phyloP scores from a whole-genome alignment of 2,797 vertebrate species.

The Halcyon leucocephala region DNA sequence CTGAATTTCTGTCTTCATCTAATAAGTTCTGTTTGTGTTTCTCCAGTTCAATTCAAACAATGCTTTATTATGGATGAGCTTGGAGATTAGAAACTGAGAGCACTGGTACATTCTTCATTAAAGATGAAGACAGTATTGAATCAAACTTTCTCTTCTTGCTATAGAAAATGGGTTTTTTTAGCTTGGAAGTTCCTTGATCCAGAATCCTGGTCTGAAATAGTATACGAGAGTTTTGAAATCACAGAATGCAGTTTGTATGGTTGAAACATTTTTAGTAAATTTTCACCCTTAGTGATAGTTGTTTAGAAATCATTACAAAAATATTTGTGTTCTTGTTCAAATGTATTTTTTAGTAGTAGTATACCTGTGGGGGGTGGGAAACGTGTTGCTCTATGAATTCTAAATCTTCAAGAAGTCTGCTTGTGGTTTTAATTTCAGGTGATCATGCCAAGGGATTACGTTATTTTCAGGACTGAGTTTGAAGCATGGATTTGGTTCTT shows the following conservation, averaged over 20 bases:
- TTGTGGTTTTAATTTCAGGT: not conserved
- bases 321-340: not conserved
- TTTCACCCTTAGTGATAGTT: not conserved
- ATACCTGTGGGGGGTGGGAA: rapidly evolving
- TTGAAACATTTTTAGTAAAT: not conserved
- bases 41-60: not conserved
- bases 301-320: not conserved
- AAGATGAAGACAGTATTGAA: not conserved
- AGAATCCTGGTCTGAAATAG: not conserved
- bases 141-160: not conserved
- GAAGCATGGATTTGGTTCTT: not conserved
- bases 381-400: not conserved
- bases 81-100: not conserved
- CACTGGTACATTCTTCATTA: not conserved
- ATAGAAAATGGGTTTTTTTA: not conserved
- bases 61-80: constrained; percentile 36
- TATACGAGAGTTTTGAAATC: not conserved
- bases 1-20: not conserved
- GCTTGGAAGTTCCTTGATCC: not conserved
- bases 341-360: not conserved
- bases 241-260: not conserved
- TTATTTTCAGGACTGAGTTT: not conserved
- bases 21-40: constrained; percentile 26
- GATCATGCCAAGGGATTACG: not conserved
- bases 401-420: not conserved